Evolutionary conservation across 2,113 vertebrate species (phyloP).

Genomic region (Brachypteracias leptosomus): DNA sequence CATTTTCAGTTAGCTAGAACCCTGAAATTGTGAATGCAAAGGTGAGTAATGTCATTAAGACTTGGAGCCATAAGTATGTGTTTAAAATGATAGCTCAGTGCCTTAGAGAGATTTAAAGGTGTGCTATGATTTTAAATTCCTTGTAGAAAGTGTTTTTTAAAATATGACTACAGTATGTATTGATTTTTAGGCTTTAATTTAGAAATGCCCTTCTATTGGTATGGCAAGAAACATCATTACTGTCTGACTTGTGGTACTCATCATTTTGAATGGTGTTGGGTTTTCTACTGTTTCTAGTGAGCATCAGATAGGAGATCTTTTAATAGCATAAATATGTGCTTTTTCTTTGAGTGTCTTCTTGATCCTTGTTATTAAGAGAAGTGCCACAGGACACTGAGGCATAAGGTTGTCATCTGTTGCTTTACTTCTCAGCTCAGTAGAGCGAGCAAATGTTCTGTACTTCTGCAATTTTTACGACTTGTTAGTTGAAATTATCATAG

Average conservation of each 20-base stretch:
- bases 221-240: neutral
- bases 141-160: neutral
- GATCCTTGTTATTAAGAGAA: neutral
- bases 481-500: neutral
- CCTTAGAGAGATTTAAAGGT: neutral
- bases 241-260: neutral
- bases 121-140: neutral
- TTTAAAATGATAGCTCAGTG: neutral
- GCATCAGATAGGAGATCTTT: neutral
- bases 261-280: neutral
- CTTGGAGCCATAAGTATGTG: neutral
- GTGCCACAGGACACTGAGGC: neutral
- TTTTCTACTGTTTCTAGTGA: neutral
- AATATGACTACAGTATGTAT: neutral
- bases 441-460: neutral
- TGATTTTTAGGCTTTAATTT: neutral
- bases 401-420: neutral
- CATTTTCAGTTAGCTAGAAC: neutral
- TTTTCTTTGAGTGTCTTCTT: neutral
- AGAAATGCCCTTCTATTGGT: neutral
- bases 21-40: neutral
- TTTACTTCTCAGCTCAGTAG: neutral
- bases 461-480: neutral
- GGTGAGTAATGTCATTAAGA: neutral
- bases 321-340: neutral